Base-by-base conservation (phyloP, 2,888 invertebrate species). In the Campoplex capitator region DNA sequence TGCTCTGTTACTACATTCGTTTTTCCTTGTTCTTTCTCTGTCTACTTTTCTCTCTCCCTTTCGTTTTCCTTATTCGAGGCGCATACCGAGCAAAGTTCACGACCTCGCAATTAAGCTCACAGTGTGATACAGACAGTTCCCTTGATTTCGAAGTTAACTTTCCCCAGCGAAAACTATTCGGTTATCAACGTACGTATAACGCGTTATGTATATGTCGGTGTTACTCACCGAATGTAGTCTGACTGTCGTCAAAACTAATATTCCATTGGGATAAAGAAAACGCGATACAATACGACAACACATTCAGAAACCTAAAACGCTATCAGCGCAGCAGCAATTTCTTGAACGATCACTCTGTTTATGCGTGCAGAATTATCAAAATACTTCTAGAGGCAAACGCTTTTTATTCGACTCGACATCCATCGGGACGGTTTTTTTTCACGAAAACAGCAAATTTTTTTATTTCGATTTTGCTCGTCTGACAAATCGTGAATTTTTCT, bases 101-200 rank as follows among this genome's bases (percentile, higher is more conserved):
- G 85, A 88, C 88, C 89, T 88, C 89, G 85, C 88, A 90, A 90
- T 90, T 90, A 90, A 89, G 85, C 88, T 80, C 87, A 56, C 82
- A 68, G 79, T 81, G 81, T 81, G 81, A 85, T 86, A 87, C 87
- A 80, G 65, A 77, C 85, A 76, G 79, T 86, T 88, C 82, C 84
- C 88, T 86, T 82, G 80, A 48, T 84, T 83, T 77, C 84, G 67
- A 84, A 86, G 84, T 86, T 84, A 86, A 81, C 84, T 86, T 74
- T 80, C 77, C 79, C 68, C 73, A 76, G 76, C 54, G 78, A 83
- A 88, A 89, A 83, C 88, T 84, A 85, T 88, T 87, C 68, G 54
- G 68, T 68, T 75, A 75, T 74, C 48, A 65, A 28, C 51, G 38
- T 65, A 28, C 51, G 28, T 28, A 67, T 51, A 18, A 18, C 23